Evolutionary conservation across 2,888 invertebrate species (phyloP), one percentile per base, ranked within the genome.

Genomic region (Scrobipalpa atriplicella): DNA sequence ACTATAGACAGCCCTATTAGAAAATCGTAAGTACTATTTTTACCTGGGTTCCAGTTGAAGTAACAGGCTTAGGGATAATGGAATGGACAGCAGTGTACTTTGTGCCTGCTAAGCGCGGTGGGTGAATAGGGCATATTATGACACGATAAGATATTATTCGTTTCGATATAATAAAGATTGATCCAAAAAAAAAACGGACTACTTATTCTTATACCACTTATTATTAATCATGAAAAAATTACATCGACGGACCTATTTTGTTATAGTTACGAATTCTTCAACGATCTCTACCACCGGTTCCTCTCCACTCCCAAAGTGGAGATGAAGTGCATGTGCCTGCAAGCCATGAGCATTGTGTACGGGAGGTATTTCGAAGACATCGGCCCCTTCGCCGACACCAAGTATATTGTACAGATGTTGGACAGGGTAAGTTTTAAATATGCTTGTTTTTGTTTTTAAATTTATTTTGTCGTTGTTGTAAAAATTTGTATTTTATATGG

Each of bases 281-380:
- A 99, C 90, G 99, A 99, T 82, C 94, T 99, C 16, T 99, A 99
- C 86, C 99, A 99, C 83, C 95, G 99, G 68, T 99, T 99, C 85
- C 94, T 99, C 70, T 95, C 99, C 69, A 97, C 98, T 0, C 95
- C 95, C 69, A 98, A 98, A 87, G 95, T 97, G 43, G 97, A 97
- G 86, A 98, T 99, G 97, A 98, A 98, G 83, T 98, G 99, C 82
- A 97, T 98, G 95, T 99, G 99, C 82, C 94, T 99, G 70, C 98
- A 99, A 91, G 99, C 99, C 0, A 97, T 99, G 97, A 96, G 98
- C 36, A 97, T 99, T 78, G 99, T 99, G 0, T 99, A 99, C 86
- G 97, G 97, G n/a, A 94, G 98, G 70, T 99, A 99, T 90, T 96
- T 95, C 85, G 97, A 98, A 85, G 98, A 99, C 84, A 99, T 99